phyloP scores from a whole-genome alignment of 1,140 invertebrate species.

The Leptonema lineaticorne region DNA sequence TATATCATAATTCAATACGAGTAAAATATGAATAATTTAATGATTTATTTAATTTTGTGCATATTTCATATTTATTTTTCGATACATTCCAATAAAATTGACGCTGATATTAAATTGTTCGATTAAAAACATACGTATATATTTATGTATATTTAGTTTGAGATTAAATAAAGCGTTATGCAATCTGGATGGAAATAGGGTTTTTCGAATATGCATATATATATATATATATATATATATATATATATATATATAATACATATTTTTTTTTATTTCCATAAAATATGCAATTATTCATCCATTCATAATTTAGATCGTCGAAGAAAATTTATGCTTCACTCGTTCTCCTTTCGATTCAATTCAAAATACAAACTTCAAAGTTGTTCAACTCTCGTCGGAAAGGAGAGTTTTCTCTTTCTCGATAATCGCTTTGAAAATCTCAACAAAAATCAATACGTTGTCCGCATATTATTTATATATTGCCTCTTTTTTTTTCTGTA shows the following conservation, averaged over 20 bases:
- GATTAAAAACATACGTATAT: no score
- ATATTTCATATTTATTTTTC: no score
- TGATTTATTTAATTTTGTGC: no score
- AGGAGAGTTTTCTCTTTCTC: conserved; percentile 9
- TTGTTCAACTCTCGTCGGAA: conserved; percentile 4
- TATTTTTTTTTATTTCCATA: conserved; percentile 16
- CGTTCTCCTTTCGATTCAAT: conserved; percentile 13
- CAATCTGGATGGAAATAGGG: no score
- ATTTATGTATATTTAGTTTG: no score
- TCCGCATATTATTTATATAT: not conserved
- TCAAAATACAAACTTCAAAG: conserved; percentile 19
- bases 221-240: not conserved
- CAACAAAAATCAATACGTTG: conserved; percentile 7
- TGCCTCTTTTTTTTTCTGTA: not conserved
- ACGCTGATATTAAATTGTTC: no score
- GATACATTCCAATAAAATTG: no score
- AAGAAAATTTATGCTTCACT: conserved; percentile 11
- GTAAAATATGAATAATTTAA: no score
- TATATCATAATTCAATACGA: no score
- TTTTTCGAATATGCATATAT: no score
- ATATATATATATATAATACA: no score
- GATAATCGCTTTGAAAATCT: conserved; percentile 16
- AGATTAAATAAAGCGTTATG: no score
- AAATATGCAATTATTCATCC: conserved; percentile 19
- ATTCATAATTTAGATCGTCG: conserved; percentile 17